These are phyloP conservation scores for Bombylius discolor DNA, from an alignment of 2,888 invertebrate species.

Conservation along the genomic window DNA sequence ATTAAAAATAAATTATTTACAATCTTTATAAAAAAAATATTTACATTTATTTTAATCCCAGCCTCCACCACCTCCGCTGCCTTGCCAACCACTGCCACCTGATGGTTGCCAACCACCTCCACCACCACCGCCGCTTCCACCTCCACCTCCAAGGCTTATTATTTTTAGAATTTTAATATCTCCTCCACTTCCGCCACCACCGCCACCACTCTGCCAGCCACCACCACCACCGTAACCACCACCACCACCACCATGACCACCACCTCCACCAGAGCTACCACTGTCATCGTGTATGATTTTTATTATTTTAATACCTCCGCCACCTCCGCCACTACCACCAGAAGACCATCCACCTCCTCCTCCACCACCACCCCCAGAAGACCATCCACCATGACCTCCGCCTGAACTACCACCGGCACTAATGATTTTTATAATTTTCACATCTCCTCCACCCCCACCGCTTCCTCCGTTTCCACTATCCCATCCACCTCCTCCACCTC, in stretches of 20 bases:
- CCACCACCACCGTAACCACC: constrained; percentile 2
- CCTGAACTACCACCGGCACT: neutral
- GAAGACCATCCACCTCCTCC: neutral
- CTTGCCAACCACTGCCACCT: constrained; percentile 1
- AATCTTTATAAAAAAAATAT: neutral
- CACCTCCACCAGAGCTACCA: neutral
- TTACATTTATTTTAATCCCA: neutral
- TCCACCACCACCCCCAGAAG: neutral
- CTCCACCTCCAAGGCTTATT: neutral
- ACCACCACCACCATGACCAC: constrained; percentile 1
- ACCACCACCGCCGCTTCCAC: constrained; percentile 2
- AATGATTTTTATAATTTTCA: constrained; percentile 2
- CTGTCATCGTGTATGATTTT: neutral
- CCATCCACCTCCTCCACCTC: neutral
- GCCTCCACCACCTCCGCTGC: constrained; percentile 2
- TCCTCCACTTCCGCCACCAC: constrained; percentile 4
- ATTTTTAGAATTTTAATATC: constrained; percentile 1
- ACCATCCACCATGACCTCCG: neutral
- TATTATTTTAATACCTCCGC: neutral
- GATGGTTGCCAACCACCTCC: constrained; percentile 5
- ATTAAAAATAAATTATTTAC: neutral
- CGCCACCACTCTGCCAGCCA: constrained; percentile 4
- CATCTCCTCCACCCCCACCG: constrained; percentile 3
- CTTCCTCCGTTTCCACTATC: neutral
- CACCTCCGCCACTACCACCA: neutral